Base-by-base conservation (phyloP, 1,140 invertebrate species). In the Drosophila serrata region DNA sequence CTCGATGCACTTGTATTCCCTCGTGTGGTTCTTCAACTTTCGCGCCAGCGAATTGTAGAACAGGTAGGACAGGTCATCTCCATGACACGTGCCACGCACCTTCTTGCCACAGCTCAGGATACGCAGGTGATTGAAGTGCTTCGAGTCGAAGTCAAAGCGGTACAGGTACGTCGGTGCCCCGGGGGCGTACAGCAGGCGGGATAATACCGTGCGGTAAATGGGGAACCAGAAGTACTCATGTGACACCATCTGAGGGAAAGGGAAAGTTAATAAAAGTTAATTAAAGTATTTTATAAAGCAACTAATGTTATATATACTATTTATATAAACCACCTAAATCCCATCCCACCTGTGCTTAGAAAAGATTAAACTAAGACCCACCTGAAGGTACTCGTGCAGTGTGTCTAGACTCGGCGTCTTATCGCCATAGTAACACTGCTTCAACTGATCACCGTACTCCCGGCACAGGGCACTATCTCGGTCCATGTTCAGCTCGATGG, bases 1-100 rank as follows among this genome's bases (percentile, higher is more conserved):
- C 60, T 92, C 87, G 45, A 94, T 94, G 37, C 92, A 84, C 81
- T 88, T 91, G 45, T 93, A 93, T 27, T 91, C 92, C 12, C 75
- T 79, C 6, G 92, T 82, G 46, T 87, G 91, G n/a, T 67, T 82
- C 64, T 93, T 92, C 79, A 92, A 75, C 55, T 93, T 93, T 13
- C 86, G 75, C 27, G 93, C 93, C 48, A 94, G 77, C 43, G 86
- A 88, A 46, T 93, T 94, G 75, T 94, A 93, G 77, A 96, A 96
- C 22, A 96, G 76, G 90, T 95, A 96, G 49, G 94, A 95, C 7
- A 95, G 59, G 69, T 96, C 95, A 62, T 96, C 95, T 3, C 93
- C 94, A 79, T 96, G 95, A 76, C 93, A 94, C 4, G 94, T 94
- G 75, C 91, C 91, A 1, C 91, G 90, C 35, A 91, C 87, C 57